phyloP scores from a whole-genome alignment of 2,113 vertebrate species.

The Aptenodytes patagonicus region DNA sequence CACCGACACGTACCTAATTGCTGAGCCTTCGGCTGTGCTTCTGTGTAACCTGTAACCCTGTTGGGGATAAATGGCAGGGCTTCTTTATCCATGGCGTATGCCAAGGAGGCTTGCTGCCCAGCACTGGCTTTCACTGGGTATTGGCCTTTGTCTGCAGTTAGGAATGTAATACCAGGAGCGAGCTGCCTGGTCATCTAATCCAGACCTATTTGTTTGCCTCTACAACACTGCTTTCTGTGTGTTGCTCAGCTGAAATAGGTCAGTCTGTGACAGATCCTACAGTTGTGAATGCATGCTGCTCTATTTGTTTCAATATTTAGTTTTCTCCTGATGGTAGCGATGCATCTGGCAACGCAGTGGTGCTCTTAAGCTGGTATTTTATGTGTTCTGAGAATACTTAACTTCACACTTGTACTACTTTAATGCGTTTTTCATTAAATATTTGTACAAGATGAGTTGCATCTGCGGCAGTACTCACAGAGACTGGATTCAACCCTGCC shows the following conservation, averaged over 20 bases:
- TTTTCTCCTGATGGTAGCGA: not conserved
- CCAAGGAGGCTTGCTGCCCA: not conserved
- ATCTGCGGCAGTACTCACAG: not conserved
- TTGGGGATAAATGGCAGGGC: not conserved
- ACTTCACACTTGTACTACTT: not conserved
- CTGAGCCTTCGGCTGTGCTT: not conserved
- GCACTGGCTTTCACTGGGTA: fast-evolving
- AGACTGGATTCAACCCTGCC: not conserved
- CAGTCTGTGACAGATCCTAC: not conserved
- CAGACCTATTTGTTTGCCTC: not conserved
- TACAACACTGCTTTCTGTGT: not conserved
- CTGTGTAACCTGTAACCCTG: not conserved
- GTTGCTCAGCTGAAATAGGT: not conserved
- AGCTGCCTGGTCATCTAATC: not conserved
- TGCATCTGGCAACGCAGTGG: not conserved
- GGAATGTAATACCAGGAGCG: not conserved
- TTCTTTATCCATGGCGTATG: fast-evolving
- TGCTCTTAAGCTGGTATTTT: not conserved
- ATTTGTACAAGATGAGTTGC: not conserved
- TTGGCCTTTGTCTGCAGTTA: not conserved
- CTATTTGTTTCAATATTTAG: not conserved
- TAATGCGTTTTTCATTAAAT: not conserved
- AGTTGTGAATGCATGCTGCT: fast-evolving
- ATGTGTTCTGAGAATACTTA: not conserved
- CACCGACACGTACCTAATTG: fast-evolving